Evolutionary conservation across 2,113 vertebrate species (phyloP).

Genomic region (Macrotus californicus): DNA sequence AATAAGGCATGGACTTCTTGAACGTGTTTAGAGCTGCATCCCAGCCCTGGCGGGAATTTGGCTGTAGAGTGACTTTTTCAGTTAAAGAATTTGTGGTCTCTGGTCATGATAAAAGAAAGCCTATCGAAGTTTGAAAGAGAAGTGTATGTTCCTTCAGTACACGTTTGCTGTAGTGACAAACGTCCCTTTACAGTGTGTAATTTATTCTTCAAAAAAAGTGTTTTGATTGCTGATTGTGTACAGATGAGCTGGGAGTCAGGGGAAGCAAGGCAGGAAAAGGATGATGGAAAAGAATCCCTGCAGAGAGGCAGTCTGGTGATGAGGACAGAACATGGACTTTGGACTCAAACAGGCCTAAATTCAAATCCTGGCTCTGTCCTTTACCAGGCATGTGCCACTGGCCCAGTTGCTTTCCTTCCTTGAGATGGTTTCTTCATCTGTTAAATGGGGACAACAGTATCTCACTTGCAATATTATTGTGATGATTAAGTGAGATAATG

Average conservation of each 20-base stretch:
- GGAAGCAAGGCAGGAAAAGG: not conserved
- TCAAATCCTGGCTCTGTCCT: not conserved
- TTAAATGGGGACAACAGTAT: not conserved
- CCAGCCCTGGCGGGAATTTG: not conserved
- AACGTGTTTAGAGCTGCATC: not conserved
- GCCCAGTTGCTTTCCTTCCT: not conserved
- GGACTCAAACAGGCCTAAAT: not conserved
- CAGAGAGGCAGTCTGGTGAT: not conserved
- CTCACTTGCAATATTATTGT: not conserved
- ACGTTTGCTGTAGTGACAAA: constrained; percentile 2
- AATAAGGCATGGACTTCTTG: not conserved
- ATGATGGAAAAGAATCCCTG: not conserved
- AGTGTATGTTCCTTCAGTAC: not conserved
- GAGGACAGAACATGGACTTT: not conserved
- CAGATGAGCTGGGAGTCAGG: not conserved
- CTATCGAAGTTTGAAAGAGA: not conserved
- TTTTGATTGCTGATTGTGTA: not conserved
- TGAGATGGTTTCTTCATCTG: not conserved
- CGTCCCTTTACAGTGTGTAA: not conserved
- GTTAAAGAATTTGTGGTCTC: not conserved
- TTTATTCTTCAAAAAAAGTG: not conserved
- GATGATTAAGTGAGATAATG: not conserved
- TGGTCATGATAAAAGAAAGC: not conserved
- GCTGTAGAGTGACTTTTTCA: not conserved
- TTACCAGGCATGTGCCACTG: not conserved